Conservation (phyloP, 2,113 vertebrate genomes). For the Entomyzon cyanotis region DNA sequence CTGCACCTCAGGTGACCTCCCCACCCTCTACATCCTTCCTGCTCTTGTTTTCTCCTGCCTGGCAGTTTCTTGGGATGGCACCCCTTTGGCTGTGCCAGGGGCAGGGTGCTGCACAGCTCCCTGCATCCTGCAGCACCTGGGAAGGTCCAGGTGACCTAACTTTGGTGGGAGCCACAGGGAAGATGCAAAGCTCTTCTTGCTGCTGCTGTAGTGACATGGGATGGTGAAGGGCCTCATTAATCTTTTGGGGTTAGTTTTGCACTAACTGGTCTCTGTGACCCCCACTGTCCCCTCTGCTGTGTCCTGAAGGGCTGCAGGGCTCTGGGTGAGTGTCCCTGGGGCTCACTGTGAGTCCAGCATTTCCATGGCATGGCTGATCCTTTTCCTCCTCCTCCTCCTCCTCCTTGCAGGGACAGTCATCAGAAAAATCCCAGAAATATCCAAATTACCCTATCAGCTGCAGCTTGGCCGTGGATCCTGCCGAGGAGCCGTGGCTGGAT, state of each 20-base stretch:
- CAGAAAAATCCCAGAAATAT: background rate
- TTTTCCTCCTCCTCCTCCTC: background rate
- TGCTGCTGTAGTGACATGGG: background rate
- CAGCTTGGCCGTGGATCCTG: background rate
- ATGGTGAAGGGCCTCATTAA: accelerated
- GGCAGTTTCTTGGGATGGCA: background rate
- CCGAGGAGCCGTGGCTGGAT: background rate
- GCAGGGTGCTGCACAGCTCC: background rate
- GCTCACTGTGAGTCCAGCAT: accelerated
- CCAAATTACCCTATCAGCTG: background rate
- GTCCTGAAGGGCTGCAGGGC: background rate
- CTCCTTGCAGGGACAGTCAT: background rate
- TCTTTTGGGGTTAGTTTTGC: background rate
- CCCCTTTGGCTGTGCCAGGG: background rate
- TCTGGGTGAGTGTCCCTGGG: background rate
- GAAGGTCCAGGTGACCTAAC: background rate
- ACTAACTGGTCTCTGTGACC: background rate
- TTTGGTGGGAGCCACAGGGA: background rate
- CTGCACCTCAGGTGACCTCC: background rate
- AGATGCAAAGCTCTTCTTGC: background rate
- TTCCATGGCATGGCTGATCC: background rate
- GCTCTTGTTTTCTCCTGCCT: background rate
- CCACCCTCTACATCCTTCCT: constrained; percentile 20
- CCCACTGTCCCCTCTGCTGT: accelerated
- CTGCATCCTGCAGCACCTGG: background rate